Evolutionary conservation across 2,888 invertebrate genomes (phyloP).

Genomic region (Terebella lapidaria): DNA sequence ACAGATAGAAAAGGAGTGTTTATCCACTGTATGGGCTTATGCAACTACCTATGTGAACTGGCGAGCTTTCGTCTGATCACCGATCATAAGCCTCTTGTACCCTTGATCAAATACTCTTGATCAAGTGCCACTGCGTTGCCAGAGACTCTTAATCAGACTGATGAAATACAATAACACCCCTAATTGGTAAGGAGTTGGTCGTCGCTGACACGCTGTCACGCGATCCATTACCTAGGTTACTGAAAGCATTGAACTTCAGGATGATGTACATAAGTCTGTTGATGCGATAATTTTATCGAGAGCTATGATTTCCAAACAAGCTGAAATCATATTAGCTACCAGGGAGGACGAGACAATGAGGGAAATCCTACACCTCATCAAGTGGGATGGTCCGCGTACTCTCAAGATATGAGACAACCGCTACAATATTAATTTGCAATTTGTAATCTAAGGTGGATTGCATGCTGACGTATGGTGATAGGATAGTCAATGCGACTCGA

Average conservation of each 20-base stretch:
- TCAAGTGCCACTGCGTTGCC: conserved; percentile 21
- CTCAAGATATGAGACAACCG: background rate
- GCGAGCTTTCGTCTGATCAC: conserved; percentile 22
- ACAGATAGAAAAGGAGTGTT: conserved; percentile 26
- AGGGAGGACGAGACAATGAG: conserved; percentile 8
- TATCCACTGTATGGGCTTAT: conserved; percentile 25
- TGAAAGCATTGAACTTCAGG: conserved; percentile 5
- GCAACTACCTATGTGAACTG: conserved; percentile 21
- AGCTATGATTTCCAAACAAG: conserved; percentile 9
- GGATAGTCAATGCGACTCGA: background rate
- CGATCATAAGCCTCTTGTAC: conserved; percentile 27
- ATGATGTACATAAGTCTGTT: conserved; percentile 10
- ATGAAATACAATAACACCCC: conserved; percentile 16
- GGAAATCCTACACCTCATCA: conserved; percentile 5
- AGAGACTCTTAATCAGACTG: conserved; percentile 25
- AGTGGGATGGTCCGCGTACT: conserved; percentile 19
- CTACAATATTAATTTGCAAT: conserved; percentile 11
- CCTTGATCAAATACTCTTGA: conserved; percentile 25
- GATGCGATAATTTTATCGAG: background rate
- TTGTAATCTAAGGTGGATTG: conserved; percentile 15
- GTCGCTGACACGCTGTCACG: conserved; percentile 24
- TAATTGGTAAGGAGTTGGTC: conserved; percentile 21
- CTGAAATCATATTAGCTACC: conserved; percentile 8
- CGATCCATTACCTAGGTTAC: conserved; percentile 6
- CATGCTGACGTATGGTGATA: conserved; percentile 6